These are phyloP conservation scores for Palythoa heliodiscus DNA, from an alignment of 92 coral and sea anemone species.

Conservation along the genomic window DNA sequence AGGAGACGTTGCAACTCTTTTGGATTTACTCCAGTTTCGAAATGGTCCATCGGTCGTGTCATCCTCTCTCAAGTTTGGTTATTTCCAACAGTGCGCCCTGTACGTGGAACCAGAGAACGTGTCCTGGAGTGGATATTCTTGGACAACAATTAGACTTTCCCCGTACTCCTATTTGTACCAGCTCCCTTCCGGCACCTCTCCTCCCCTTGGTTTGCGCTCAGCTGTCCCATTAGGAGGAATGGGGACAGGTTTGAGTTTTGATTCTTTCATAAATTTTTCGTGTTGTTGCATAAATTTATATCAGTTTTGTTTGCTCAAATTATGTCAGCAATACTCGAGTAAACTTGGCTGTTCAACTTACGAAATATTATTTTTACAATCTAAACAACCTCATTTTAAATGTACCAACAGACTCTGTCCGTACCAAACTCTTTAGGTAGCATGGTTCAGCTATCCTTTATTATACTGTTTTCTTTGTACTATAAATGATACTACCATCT, in stretches of 20 bases:
- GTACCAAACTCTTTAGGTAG: no score
- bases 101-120: constrained; percentile 87
- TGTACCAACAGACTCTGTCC: no score
- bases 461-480: no score
- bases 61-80: constrained; percentile 63
- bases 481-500: no score
- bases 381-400: no score
- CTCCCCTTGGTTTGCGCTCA: constrained; percentile 91
- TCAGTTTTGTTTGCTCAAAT: no score
- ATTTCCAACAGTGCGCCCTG: constrained; percentile 73
- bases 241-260: constrained; percentile 70
- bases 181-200: constrained; percentile 64
- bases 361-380: no score
- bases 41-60: constrained; percentile 82
- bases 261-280: neutral
- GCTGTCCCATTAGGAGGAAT: constrained; percentile 93
- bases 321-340: no score
- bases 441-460: no score
- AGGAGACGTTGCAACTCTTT: constrained; percentile 65
- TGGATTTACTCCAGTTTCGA: constrained; percentile 72
- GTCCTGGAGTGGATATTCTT: constrained; percentile 55
- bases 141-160: constrained; percentile 72
- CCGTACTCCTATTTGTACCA: constrained; percentile 73
- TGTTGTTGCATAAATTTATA: neutral
- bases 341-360: no score